These are phyloP conservation scores for Periophthalmus modestus DNA, from an alignment of 2,113 vertebrate genomes.

Conservation along the genomic window DNA sequence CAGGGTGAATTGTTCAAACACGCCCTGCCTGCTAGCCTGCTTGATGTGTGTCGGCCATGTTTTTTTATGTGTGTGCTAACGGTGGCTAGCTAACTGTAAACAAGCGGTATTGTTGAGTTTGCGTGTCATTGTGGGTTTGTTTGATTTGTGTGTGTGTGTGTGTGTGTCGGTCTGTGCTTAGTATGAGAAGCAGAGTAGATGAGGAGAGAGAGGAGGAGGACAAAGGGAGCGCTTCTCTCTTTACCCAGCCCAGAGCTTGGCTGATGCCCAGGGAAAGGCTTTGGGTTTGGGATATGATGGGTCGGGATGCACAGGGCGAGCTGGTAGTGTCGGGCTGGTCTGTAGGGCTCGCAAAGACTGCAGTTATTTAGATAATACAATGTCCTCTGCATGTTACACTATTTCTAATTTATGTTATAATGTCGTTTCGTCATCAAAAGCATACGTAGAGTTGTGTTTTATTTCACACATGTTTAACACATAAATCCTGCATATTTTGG, in stretches of 20 bases:
- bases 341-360: neutral
- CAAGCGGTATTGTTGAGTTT: constrained; percentile 80
- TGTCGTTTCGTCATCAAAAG: no score
- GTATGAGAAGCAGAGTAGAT: constrained; percentile 73
- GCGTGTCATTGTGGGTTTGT: constrained; percentile 76
- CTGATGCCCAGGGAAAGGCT: constrained; percentile 70
- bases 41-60: constrained; percentile 40
- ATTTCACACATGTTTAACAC: no score
- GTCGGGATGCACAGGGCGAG: constrained; percentile 55
- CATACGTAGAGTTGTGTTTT: no score
- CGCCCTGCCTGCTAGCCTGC: constrained; percentile 40
- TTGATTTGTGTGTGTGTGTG: constrained; percentile 77
- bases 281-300: constrained; percentile 76
- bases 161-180: constrained; percentile 77
- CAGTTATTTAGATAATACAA: no score
- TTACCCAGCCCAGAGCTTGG: constrained; percentile 67
- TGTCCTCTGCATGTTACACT: no score
- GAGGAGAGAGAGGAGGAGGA: constrained; percentile 57
- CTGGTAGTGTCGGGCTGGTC: constrained; percentile 22
- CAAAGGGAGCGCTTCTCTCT: constrained; percentile 80
- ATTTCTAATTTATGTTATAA: no score
- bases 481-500: no score
- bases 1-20: constrained; percentile 70
- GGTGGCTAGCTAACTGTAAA: constrained; percentile 78
- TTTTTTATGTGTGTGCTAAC: constrained; percentile 64